phyloP scores from a whole-genome alignment of 1,140 invertebrate genomes.

The Ceratina australensis region DNA sequence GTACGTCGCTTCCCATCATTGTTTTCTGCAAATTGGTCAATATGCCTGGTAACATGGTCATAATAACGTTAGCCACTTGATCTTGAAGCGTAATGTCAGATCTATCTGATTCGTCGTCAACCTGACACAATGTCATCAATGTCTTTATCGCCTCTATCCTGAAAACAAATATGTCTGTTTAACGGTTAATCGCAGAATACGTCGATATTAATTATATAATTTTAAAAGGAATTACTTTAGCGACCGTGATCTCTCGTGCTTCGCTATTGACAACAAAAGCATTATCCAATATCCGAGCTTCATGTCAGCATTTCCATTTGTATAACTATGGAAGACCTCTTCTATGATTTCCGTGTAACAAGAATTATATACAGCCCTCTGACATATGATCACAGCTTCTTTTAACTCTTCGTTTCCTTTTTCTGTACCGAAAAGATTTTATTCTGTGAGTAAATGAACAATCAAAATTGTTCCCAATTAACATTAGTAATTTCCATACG shows the following conservation, averaged over 20 bases:
- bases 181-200: slow-evolving; percentile 28
- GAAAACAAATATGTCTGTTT: slow-evolving; percentile 38
- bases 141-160: slow-evolving; percentile 82
- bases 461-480: slow-evolving; percentile 6
- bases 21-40: slow-evolving; percentile 81
- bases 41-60: slow-evolving; percentile 84
- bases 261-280: slow-evolving; percentile 80
- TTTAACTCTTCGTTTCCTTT: slow-evolving; percentile 82
- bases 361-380: slow-evolving; percentile 78
- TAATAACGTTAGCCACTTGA: slow-evolving; percentile 81
- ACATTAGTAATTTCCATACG: slow-evolving; percentile 66
- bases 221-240: slow-evolving; percentile 78
- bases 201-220: slow-evolving; percentile 19
- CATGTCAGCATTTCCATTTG: slow-evolving; percentile 75
- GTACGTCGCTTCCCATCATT: slow-evolving; percentile 79
- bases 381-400: slow-evolving; percentile 79
- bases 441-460: slow-evolving; percentile 41
- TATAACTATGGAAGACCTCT: slow-evolving; percentile 75
- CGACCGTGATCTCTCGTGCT: slow-evolving; percentile 81
- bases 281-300: slow-evolving; percentile 82
- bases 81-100: slow-evolving; percentile 74
- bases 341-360: slow-evolving; percentile 76
- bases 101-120: slow-evolving; percentile 76
- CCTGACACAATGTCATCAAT: slow-evolving; percentile 81
- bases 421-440: slow-evolving; percentile 68